Evolutionary conservation across 2,113 vertebrate species (phyloP), one percentile per base, ranked within the genome.

Genomic region (Callospermophilus lateralis): DNA sequence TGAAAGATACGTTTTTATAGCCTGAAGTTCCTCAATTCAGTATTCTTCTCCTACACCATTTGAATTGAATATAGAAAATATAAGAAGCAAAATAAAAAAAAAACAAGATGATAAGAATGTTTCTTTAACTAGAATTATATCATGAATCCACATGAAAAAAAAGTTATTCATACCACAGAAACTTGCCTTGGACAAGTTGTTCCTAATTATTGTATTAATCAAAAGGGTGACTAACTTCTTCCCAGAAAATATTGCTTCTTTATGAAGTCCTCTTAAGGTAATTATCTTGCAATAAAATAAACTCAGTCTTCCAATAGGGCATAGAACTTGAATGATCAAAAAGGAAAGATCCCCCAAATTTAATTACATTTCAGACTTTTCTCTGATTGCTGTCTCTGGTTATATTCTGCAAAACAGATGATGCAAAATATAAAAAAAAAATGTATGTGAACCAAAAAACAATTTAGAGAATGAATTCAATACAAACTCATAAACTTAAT

Each of bases 281-380:
- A 96, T 94, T 95, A 92, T 93, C 22, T 94, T 92, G 42, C 68
- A 93, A 53, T 86, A 32, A 4, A 84, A n/a, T 93, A 96, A 97
- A 92, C 20, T 79, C 63, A 68, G 30, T 53, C 42, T 94, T 94
- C 95, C 86, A 79, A 77, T 45, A 97, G 8, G 13, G 26, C 24
- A 92, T 85, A 95, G 6, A 93, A 77, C 42, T 55, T 94, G 93
- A 90, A 89, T 86, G 74, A 85, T 83, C 81, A 94, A 61, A 97
- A 96, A 72, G 17, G 22, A 73, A 95, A 84, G 53, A 94, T 45
- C n/a, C 94, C 34, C 42, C 90, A 96, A 94, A 51, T 86, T 93
- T 97, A 93, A 97, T 87, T 96, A 97, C 37, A 80, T 96, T 93
- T 96, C 77, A 94, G 42, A 95, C 73, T 94, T 63, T 63, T 96